Percentiles rank a stretch among this genome's conserved stretches.
phyloP scores from a whole-genome alignment of 2,888 invertebrate genomes.

The Acrobasis consociella region DNA sequence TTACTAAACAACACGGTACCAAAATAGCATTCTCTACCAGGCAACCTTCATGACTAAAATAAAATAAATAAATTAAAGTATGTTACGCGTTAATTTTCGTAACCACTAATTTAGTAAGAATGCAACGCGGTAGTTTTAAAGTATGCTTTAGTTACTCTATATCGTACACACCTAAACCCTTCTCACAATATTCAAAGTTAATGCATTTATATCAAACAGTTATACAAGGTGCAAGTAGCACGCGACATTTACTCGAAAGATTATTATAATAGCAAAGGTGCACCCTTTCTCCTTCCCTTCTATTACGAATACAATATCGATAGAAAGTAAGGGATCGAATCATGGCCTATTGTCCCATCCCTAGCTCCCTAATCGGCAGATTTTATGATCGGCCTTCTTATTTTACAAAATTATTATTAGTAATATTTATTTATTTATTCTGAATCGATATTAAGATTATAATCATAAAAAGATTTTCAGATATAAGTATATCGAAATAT shows the following conservation, averaged over 20 bases:
- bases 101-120: too few relatives aligned
- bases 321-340: slow-evolving; percentile 50
- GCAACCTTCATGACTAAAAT: too few relatives aligned
- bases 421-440: not conserved
- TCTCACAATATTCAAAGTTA: not conserved
- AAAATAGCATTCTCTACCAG: too few relatives aligned
- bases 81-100: too few relatives aligned
- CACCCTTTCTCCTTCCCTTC: slow-evolving; percentile 65
- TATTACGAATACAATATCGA: slow-evolving; percentile 58
- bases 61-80: too few relatives aligned
- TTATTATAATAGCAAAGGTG: slow-evolving; percentile 56
- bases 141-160: too few relatives aligned
- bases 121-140: too few relatives aligned
- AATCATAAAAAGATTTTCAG: too few relatives aligned
- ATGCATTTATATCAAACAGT: slow-evolving; percentile 26
- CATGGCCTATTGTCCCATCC: slow-evolving; percentile 41
- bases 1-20: too few relatives aligned
- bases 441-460: too few relatives aligned
- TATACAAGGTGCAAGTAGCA: slow-evolving; percentile 39
- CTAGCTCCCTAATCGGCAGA: slow-evolving; percentile 33
- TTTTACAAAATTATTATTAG: slow-evolving; percentile 31
- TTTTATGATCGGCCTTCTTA: slow-evolving; percentile 32
- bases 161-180: not conserved
- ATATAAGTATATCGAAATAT: too few relatives aligned
- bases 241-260: slow-evolving; percentile 58